Evolutionary conservation across 92 coral and sea anemone species (phyloP), one percentile per base, ranked within the genome.

Genomic region (Siderastrea siderea): DNA sequence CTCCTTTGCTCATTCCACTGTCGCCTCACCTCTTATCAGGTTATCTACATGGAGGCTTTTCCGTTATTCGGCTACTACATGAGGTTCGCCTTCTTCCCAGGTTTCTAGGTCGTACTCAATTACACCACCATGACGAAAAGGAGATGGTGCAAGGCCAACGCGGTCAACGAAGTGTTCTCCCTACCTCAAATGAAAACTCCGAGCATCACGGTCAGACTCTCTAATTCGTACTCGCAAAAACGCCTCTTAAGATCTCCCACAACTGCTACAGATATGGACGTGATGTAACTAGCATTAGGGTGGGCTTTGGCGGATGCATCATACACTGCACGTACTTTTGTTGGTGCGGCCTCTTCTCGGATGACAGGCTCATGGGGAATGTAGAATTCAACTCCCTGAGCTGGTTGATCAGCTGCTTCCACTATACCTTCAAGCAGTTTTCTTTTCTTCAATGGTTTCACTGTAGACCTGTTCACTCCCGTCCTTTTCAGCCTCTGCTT

Each of bases 21-120:
- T 83, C 62, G 65, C 70, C 43, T 73, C 79, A 11, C 89, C 84
- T 57, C 84, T 89, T 53, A 89, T 8, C 45, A 89, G 62, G 70
- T 89, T 85, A 47, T 89, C 89, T 46, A 89, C 85, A 38, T 89
- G 77, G 6, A 89, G 72, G 26, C 75, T 83, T 26, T 76, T 76
- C 26, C 64, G 77, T 16, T 83, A 4, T 77, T 89, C 92, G 45
- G 77, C 89, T 11, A 75, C 84, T 6, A 43, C 87, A 65, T 58
- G 38, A 6, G 62, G 80, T 59, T 17, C 69, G n/a, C 90, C 59
- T 61, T 74, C 44, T 61, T 58, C 73, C 86, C 90, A 87, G 71
- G 1, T 57, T 47, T 70, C 73, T 50, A 87, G 46, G 75, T 79
- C 86, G 10, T 45, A 50, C 51, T 86, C 84, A 49, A 87, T 68